phyloP scores from a whole-genome alignment of 2,797 vertebrate genomes.

The Lepus townsendii region DNA sequence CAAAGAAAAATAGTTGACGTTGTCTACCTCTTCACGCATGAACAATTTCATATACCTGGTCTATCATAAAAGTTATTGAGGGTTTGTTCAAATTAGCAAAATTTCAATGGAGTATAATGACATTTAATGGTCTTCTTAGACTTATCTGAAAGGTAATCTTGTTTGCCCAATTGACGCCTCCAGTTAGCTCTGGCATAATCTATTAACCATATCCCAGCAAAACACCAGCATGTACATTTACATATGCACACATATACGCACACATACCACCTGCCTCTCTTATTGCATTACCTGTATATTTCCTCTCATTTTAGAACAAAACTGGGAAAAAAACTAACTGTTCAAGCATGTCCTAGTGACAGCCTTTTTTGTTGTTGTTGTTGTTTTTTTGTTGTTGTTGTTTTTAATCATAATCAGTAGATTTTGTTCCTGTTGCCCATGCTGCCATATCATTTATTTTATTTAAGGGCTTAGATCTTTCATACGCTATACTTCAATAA shows the following conservation, averaged over 20 bases:
- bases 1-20: neutral
- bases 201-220: neutral
- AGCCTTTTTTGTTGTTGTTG: neutral
- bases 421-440: neutral
- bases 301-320: conserved; percentile 27
- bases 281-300: neutral
- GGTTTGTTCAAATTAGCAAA: neutral
- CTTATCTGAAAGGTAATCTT: neutral
- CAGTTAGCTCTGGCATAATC: neutral
- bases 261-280: neutral
- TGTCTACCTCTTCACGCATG: neutral
- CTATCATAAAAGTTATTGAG: neutral
- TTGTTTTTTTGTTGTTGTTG: neutral
- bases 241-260: neutral
- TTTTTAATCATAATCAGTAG: neutral
- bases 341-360: neutral
- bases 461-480: conserved; percentile 27
- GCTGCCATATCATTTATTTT: neutral
- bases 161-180: neutral
- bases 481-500: neutral
- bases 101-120: neutral
- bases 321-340: neutral
- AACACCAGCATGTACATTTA: neutral
- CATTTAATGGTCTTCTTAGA: neutral
- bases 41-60: neutral